A percentile compares a stretch with the other conserved stretches of the same genome.
phyloP scores from a whole-genome alignment of 1,140 invertebrate species.

The Tetraneura akinire region DNA sequence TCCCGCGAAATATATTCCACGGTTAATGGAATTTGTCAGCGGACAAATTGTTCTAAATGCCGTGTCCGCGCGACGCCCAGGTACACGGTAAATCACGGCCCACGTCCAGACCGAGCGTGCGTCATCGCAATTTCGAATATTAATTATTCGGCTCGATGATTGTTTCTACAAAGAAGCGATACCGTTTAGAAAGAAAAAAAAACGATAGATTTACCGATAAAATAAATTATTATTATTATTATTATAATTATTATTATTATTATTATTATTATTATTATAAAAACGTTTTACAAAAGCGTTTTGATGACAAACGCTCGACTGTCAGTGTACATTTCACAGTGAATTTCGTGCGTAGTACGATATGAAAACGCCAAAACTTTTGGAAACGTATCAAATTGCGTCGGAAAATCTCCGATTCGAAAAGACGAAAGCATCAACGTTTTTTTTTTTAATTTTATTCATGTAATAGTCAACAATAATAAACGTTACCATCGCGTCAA shows the following conservation, averaged over 20 bases:
- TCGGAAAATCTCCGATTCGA: background rate
- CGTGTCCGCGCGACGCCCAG: no score
- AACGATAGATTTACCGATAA: no score
- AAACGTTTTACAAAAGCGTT: background rate
- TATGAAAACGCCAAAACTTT: background rate
- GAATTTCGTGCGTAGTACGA: no score
- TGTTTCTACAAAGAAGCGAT: no score
- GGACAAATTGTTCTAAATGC: conserved; percentile 17
- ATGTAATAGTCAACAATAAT: background rate
- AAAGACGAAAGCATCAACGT: background rate
- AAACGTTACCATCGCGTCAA: background rate
- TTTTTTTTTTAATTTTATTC: conserved; percentile 8
- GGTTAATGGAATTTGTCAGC: conserved; percentile 42
- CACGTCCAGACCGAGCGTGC: no score
- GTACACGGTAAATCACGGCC: no score
- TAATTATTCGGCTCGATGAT: no score
- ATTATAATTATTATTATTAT: no score
- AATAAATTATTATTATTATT: no score
- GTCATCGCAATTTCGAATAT: no score
- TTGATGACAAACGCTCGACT: background rate
- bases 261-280: background rate
- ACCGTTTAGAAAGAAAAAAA: no score
- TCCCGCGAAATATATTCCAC: no score
- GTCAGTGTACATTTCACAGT: background rate
- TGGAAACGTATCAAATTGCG: background rate